phyloP scores from a whole-genome alignment of 2,888 invertebrate genomes.

The Melieria crassipennis region DNA sequence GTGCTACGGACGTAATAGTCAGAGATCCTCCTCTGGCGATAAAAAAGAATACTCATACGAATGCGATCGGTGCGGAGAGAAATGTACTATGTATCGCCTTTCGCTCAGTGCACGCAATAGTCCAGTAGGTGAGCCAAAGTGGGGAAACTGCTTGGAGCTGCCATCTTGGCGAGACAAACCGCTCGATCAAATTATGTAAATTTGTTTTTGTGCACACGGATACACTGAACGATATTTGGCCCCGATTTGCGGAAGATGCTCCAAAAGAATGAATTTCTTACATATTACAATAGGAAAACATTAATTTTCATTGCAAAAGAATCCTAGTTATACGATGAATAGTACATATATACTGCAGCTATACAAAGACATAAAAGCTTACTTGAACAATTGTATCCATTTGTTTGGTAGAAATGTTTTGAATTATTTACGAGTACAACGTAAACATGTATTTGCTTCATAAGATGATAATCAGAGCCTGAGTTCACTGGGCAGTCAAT shows the following conservation, averaged over 20 bases:
- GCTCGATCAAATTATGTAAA: slow-evolving; percentile 60
- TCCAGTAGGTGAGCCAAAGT: too few relatives aligned
- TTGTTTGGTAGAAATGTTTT: too few relatives aligned
- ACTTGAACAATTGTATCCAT: too few relatives aligned
- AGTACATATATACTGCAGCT: too few relatives aligned
- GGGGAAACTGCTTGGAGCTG: slow-evolving; percentile 42
- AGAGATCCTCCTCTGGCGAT: slow-evolving; percentile 32
- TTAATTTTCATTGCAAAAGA: too few relatives aligned
- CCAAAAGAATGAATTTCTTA: not conserved
- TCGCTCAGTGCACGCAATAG: slow-evolving; percentile 42
- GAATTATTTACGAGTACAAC: too few relatives aligned
- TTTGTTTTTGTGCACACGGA: slow-evolving; percentile 31
- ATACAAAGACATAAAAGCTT: too few relatives aligned
- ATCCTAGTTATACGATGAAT: too few relatives aligned
- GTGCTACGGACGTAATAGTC: slow-evolving; percentile 39
- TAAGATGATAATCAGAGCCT: too few relatives aligned
- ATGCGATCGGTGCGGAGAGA: slow-evolving; percentile 30
- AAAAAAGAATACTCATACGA: slow-evolving; percentile 23
- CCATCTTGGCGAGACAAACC: slow-evolving; percentile 46
- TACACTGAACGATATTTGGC: not conserved
- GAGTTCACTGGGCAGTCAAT: too few relatives aligned
- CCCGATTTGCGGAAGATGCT: not conserved
- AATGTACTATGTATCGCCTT: slow-evolving; percentile 56
- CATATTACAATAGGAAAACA: not conserved
- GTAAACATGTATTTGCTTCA: too few relatives aligned